Evolutionary conservation across 2,797 vertebrate genomes (phyloP).

Genomic region (Alectoris magna): DNA sequence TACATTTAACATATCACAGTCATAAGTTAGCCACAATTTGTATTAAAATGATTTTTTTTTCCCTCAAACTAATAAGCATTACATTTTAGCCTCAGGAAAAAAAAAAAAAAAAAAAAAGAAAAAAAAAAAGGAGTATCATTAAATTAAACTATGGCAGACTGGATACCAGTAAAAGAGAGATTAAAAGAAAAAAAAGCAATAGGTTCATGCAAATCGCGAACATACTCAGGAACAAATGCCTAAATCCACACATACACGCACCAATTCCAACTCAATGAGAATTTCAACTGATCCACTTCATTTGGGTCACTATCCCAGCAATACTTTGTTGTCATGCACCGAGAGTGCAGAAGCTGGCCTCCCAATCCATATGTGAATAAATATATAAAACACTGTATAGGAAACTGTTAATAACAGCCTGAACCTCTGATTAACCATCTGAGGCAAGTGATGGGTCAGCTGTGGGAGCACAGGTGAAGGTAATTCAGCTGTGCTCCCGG

Average conservation of each 20-base stretch:
- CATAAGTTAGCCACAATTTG: conserved; percentile 45
- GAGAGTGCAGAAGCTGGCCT: not conserved
- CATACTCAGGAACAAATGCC: not conserved
- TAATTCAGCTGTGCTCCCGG: too few species aligned
- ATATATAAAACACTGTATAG: not conserved
- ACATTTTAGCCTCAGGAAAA: not conserved
- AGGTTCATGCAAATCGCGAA: conserved; percentile 11
- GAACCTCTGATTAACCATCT: too few species aligned
- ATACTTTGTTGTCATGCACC: not conserved
- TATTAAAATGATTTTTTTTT: conserved; percentile 22
- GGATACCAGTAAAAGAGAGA: not conserved
- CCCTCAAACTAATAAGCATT: conserved; percentile 32
- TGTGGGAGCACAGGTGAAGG: too few species aligned
- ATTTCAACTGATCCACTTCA: not conserved
- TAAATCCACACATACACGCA: fast-evolving
- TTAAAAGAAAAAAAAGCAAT: conserved; percentile 3
- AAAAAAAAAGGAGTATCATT: not conserved
- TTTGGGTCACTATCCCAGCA: not conserved
- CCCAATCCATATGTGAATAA: not conserved
- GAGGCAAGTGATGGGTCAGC: too few species aligned
- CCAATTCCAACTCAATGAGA: not conserved
- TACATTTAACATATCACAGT: conserved; percentile 43
- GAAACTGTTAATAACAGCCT: too few species aligned
- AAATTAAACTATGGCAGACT: conserved; percentile 32
- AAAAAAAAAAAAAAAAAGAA: not conserved